Evolutionary conservation across 2,888 invertebrate genomes (phyloP).

Genomic region (Frankliniella intonsa): DNA sequence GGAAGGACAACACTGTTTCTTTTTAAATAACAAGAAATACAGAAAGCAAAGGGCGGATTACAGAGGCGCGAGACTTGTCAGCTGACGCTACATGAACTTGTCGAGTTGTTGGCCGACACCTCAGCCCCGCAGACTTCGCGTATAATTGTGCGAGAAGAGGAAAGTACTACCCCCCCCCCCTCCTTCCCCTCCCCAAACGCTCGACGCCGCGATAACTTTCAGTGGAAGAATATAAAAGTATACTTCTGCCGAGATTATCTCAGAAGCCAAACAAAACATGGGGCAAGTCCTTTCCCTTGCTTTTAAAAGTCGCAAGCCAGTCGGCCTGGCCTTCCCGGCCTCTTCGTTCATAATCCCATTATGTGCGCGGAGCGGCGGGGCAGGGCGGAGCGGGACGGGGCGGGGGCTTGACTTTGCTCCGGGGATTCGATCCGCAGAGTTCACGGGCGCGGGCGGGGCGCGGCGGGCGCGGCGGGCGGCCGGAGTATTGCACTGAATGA

Average conservation of each 20-base stretch:
- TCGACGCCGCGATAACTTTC: neutral
- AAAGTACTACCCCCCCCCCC: neutral
- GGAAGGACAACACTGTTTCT: too few species aligned
- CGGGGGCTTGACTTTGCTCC: too few species aligned
- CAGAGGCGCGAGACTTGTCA: too few species aligned
- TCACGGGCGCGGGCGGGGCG: too few species aligned
- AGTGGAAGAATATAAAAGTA: neutral
- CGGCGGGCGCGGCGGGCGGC: too few species aligned
- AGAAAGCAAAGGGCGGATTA: too few species aligned
- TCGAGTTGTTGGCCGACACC: too few species aligned
- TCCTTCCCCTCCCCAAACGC: neutral
- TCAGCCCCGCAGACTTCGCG: too few species aligned
- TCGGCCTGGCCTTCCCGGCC: neutral
- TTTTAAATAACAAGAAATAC: too few species aligned
- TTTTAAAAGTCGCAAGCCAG: constrained; percentile 10
- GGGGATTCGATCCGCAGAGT: too few species aligned
- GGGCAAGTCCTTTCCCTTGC: neutral
- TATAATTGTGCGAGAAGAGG: neutral
- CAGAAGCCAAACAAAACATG: neutral
- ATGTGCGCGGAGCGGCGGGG: constrained; percentile 1
- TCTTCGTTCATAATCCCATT: constrained; percentile 8
- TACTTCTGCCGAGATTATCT: constrained; percentile 1
- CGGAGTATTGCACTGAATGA: too few species aligned
- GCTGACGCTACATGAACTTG: too few species aligned
- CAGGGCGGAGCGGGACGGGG: neutral